phyloP scores from a whole-genome alignment of 2,113 vertebrate species.

The Crotalus helleri region DNA sequence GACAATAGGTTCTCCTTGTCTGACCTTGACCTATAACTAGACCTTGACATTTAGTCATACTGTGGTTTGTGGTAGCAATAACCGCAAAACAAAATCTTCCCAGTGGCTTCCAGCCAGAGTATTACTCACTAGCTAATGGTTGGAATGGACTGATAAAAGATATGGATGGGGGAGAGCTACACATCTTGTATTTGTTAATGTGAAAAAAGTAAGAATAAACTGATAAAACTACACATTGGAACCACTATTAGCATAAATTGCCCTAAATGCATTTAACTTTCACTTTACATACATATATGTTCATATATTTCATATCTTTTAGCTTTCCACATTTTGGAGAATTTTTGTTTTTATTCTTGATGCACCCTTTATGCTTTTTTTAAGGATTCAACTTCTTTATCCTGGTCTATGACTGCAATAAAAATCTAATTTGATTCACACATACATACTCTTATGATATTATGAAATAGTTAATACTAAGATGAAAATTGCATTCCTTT shows the following conservation, averaged over 20 bases:
- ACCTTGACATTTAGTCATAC: constrained; percentile 58
- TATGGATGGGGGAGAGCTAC: constrained; percentile 26
- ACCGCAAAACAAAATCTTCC: constrained; percentile 73
- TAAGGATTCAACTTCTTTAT: not conserved
- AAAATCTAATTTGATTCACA: not conserved
- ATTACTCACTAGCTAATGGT: constrained; percentile 68
- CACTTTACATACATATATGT: not conserved
- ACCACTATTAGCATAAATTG: not conserved
- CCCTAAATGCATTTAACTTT: not conserved
- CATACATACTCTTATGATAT: not conserved
- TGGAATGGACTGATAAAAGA: constrained; percentile 56
- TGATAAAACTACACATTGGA: constrained; percentile 10
- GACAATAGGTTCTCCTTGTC: constrained; percentile 13
- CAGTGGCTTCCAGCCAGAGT: constrained; percentile 54
- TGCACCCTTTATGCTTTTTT: not conserved
- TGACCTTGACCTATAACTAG: constrained; percentile 72
- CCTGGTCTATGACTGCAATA: not conserved
- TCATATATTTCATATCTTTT: not conserved
- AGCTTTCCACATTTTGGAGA: not conserved
- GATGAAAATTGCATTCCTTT: not conserved
- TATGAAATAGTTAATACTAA: not conserved
- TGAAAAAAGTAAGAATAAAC: constrained; percentile 25
- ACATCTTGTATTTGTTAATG: constrained; percentile 38
- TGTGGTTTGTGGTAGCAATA: constrained; percentile 71
- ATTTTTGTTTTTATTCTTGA: not conserved